Evolutionary conservation across 2,113 vertebrate species (phyloP), one percentile per base, ranked within the genome.

Genomic region (Salminus brasiliensis): DNA sequence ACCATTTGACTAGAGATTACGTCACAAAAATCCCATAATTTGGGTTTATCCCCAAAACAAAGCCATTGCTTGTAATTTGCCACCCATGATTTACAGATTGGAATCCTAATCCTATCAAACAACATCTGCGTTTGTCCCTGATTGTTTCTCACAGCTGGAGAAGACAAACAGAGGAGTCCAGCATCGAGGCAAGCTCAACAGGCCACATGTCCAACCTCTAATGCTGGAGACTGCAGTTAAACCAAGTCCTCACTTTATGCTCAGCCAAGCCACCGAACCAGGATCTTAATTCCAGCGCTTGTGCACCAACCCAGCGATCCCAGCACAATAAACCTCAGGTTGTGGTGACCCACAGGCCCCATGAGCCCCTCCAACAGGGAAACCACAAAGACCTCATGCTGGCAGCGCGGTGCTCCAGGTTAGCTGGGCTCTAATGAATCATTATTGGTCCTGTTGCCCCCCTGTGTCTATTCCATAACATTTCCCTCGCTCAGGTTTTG

Each of bases 331-430:
- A 78, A 71, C 39, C 45, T 71, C 8, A 62, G 2, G 29, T 78
- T 49, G 21, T 49, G 29, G 43, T 70, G 27, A 70, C 43, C 23
- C 36, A 41, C 45, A 23, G 13, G 62, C 32, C 41, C 55, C 27
- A 30, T 55, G 16, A 23, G 36, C 63, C n/a, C 53, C 43, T 49
- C 30, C 74, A 27, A 34, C 47, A n/a, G 63, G 45, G 34, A 41
- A 47, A 41, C 16, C 62, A 67, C 75, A 79, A 82, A 70, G 80
- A 57, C 72, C 77, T 47, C 85, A 78, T 49, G 81, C 81, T 87
- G 85, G 78, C 78, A 72, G 65, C 55, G 77, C 83, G 79, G 74
- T 85, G 72, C 36, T 68, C 36, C 53, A 75, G 80, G 72, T 84
- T 74, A 78, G 52, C 72, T 45, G 45, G 23, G 55, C 73, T 79